phyloP scores from a whole-genome alignment of 1,140 invertebrate genomes.

The Laupala kohalensis region DNA sequence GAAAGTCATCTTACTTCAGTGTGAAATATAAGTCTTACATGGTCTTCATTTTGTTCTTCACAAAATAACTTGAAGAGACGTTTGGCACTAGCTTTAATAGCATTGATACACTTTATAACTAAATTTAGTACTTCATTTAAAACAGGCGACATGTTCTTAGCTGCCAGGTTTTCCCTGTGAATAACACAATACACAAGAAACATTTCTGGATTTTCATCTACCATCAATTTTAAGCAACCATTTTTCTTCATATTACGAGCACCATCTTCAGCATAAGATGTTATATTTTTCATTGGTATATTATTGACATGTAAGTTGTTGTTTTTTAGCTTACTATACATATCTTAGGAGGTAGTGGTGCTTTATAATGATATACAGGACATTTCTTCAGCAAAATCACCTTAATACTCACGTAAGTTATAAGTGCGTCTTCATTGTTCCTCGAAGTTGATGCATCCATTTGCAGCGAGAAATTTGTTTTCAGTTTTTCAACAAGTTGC shows the following conservation, averaged over 20 bases:
- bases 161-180: slow-evolving; percentile 5
- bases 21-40: background rate
- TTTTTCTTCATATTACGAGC: slow-evolving; percentile 4
- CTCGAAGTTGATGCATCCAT: slow-evolving; percentile 18
- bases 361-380: slow-evolving; percentile 22
- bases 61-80: background rate
- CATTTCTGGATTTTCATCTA: slow-evolving; percentile 2
- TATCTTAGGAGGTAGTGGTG: slow-evolving; percentile 19
- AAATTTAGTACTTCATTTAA: background rate
- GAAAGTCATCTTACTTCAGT: background rate
- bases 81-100: background rate
- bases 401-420: slow-evolving; percentile 20
- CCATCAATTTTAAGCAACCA: background rate
- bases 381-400: slow-evolving; percentile 12
- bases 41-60: too few species aligned
- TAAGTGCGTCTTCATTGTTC: slow-evolving; percentile 19
- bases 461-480: slow-evolving; percentile 19
- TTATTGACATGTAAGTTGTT: slow-evolving; percentile 1
- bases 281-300: slow-evolving; percentile 3
- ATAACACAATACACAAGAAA: background rate
- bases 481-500: slow-evolving; percentile 20
- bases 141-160: slow-evolving; percentile 1
- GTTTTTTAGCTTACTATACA: slow-evolving; percentile 5
- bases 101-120: background rate
- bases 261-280: slow-evolving; percentile 1